These are phyloP conservation scores for Carterocephalus palaemon DNA, from an alignment of 2,888 invertebrate species.

Conservation along the genomic window DNA sequence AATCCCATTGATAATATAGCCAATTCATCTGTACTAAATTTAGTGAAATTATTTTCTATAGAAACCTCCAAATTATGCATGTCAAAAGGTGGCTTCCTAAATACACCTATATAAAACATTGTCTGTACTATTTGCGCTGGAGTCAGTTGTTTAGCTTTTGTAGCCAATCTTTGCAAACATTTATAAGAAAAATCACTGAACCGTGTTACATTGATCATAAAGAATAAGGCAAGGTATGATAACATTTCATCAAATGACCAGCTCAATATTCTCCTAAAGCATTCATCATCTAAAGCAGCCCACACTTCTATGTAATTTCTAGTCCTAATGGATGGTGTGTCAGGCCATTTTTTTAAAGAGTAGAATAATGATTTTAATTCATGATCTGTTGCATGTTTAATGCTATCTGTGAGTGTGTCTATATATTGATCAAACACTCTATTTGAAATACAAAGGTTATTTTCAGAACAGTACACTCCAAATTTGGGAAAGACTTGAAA, in stretches of 20 bases:
- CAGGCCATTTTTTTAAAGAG: slow-evolving; percentile 73
- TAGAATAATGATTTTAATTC: slow-evolving; percentile 77
- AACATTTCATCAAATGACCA: slow-evolving; percentile 79
- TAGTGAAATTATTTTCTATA: slow-evolving; percentile 69
- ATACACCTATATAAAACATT: slow-evolving; percentile 82
- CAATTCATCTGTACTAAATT: slow-evolving; percentile 82
- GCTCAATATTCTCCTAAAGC: slow-evolving; percentile 58
- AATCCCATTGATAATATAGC: slow-evolving; percentile 86
- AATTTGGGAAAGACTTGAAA: slow-evolving; percentile 53
- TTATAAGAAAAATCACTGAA: slow-evolving; percentile 77
- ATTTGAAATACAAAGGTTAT: slow-evolving; percentile 56
- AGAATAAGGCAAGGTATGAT: slow-evolving; percentile 82
- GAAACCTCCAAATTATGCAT: slow-evolving; percentile 83
- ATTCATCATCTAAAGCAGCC: slow-evolving; percentile 83
- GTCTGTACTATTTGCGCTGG: slow-evolving; percentile 82
- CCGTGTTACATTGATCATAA: slow-evolving; percentile 75
- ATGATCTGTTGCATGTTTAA: slow-evolving; percentile 75
- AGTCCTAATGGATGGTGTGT: slow-evolving; percentile 67
- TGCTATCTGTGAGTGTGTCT: slow-evolving; percentile 68
- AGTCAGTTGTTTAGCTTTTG: slow-evolving; percentile 78
- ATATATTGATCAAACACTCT: slow-evolving; percentile 62
- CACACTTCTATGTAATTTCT: slow-evolving; percentile 82
- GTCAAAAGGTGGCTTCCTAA: slow-evolving; percentile 75
- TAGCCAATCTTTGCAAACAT: slow-evolving; percentile 74
- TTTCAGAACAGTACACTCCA: slow-evolving; percentile 50